A percentile compares a stretch with the other conserved stretches of the same genome.
Evolutionary conservation across 1,140 invertebrate genomes (phyloP).

Genomic region (Danaus melanippus): DNA sequence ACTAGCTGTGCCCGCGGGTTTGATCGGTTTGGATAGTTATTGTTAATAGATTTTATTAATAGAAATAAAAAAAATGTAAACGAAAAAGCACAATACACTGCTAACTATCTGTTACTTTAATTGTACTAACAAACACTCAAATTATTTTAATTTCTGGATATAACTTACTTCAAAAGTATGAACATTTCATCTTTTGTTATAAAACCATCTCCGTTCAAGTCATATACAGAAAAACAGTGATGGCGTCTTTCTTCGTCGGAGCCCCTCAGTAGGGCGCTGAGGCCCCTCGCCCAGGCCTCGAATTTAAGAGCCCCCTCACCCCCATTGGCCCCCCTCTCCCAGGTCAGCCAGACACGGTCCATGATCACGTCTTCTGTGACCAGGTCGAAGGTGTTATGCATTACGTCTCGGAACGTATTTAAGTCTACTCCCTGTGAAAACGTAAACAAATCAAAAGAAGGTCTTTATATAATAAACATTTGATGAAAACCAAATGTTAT

Average conservation of each 20-base stretch:
- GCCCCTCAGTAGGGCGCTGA: constrained; percentile 85
- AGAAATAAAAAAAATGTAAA: too few species aligned
- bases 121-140: too few species aligned
- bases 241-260: constrained; percentile 78
- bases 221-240: constrained; percentile 87
- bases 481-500: too few species aligned
- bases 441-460: not conserved
- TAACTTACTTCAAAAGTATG: constrained; percentile 81
- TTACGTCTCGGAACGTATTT: constrained; percentile 85
- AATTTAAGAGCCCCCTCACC: constrained; percentile 74
- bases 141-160: too few species aligned
- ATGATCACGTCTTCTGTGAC: constrained; percentile 91
- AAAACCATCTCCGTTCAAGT: constrained; percentile 87
- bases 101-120: too few species aligned
- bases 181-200: constrained; percentile 93
- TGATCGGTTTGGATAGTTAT: too few species aligned
- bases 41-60: too few species aligned
- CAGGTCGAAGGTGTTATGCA: constrained; percentile 88
- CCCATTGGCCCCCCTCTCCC: constrained; percentile 81
- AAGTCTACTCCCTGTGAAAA: constrained; percentile 82
- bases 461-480: too few species aligned
- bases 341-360: constrained; percentile 89
- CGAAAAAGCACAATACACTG: too few species aligned
- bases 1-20: too few species aligned
- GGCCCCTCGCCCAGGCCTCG: constrained; percentile 82